Evolutionary conservation across 2,888 invertebrate genomes (phyloP), one percentile per base, ranked within the genome.

Genomic region (Rhabditoides inermis): DNA sequence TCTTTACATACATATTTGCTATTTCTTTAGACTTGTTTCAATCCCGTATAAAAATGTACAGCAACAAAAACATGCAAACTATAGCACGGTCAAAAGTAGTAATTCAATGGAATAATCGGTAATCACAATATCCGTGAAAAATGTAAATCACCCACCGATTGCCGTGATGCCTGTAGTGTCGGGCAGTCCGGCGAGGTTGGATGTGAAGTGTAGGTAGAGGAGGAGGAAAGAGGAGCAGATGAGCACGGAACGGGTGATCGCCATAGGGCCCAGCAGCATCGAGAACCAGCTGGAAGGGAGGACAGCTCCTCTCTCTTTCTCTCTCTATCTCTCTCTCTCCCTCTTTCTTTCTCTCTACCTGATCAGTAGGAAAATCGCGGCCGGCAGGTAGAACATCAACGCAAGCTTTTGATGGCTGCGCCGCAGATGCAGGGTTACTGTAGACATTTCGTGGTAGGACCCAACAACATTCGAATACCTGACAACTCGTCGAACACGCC

Each of bases 221-320:
- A 65, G 49, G 18, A 68, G 41, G 18, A 69, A 41, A 3, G 65
- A 59, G 7, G 56, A 55, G 36, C 60, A 58, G n/a, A 66, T 48
- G 28, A 69, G 49, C 23, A 64, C 46, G 7, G 61, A 55, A 25
- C 69, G 53, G 12, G 69, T 69, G n/a, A 68, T 69, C 7, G 63
- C 65, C 67, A 68, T 68, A 4, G 69, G 69, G 7, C 69, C 69
- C n/a, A 69, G 59, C 0, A 58, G 48, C 15, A 69, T 55, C 4
- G 69, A 61, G 4, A 66, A 45, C 62, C 61, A 65, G 32, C 67
- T 69, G 49, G 26, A 62, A 58, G 45, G 3, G 27, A 39, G n/a
- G 23, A 18, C 26, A 35, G 3, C 6, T 15, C 42, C 12, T 28
- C n/a, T 18, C 22, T 26, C 27, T 28, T 20, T 41, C 22, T 46